These are phyloP conservation scores for Hedychridium roseum DNA, from an alignment of 2,888 invertebrate species.

Conservation along the genomic window DNA sequence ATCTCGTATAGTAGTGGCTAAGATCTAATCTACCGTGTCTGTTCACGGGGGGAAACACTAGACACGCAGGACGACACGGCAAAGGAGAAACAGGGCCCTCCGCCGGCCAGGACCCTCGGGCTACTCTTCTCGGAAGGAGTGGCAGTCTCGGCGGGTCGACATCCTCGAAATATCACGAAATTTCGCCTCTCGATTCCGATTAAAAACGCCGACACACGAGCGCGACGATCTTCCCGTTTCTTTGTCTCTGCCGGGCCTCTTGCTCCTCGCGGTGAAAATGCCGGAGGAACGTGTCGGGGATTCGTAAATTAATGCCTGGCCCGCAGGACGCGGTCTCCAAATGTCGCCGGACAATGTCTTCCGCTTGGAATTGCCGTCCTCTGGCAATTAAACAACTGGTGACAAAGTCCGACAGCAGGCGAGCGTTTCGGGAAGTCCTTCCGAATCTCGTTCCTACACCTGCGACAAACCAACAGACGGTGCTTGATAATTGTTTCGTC, in stretches of 20 bases:
- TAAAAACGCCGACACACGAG: conserved; percentile 6
- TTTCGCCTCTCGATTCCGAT: conserved; percentile 21
- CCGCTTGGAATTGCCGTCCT: conserved; percentile 30
- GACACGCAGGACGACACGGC: conserved; percentile 46
- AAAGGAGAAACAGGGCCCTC: conserved; percentile 30
- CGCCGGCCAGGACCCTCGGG: conserved; percentile 44
- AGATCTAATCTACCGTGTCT: conserved; percentile 59
- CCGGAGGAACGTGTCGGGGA: too few species aligned
- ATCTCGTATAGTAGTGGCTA: conserved; percentile 56
- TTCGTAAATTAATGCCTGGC: conserved; percentile 21
- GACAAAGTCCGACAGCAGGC: conserved; percentile 40
- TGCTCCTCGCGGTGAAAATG: background rate
- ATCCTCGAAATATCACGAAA: conserved; percentile 35
- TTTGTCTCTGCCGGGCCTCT: background rate
- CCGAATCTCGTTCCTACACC: conserved; percentile 19
- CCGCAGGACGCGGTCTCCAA: conserved; percentile 40
- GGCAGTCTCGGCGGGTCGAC: conserved; percentile 36
- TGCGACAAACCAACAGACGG: too few species aligned
- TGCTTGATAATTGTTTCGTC: too few species aligned
- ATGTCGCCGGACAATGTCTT: conserved; percentile 39
- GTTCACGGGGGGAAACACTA: conserved; percentile 56
- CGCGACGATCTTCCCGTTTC: background rate
- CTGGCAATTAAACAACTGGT: conserved; percentile 37
- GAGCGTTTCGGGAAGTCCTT: conserved; percentile 34
- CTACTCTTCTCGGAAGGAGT: conserved; percentile 39